Evolutionary conservation across 2,113 vertebrate species (phyloP).

Genomic region (Columba janthina): DNA sequence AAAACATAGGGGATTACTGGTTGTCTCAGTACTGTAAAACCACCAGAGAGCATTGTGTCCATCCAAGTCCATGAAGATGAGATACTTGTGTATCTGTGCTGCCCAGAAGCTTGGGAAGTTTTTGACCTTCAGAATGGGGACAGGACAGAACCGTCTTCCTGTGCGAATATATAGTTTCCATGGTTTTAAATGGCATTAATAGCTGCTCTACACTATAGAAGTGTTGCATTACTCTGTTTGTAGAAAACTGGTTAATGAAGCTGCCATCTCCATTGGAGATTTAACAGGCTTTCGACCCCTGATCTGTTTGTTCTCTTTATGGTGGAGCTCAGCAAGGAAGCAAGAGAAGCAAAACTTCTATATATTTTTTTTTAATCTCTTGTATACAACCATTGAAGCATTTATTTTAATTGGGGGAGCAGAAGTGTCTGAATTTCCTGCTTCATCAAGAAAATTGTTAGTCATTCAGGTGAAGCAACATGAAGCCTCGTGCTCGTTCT

Average conservation of each 20-base stretch:
- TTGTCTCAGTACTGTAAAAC: background rate
- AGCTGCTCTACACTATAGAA: background rate
- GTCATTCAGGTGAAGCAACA: background rate
- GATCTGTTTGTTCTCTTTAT: background rate
- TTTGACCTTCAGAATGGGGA: background rate
- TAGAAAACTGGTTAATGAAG: background rate
- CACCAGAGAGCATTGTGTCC: background rate
- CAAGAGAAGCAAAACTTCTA: background rate
- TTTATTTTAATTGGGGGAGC: background rate
- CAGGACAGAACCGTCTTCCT: background rate
- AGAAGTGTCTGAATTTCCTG: background rate
- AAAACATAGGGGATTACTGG: background rate
- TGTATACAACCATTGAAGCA: background rate
- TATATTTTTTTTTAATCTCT: too few species aligned
- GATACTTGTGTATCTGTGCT: background rate
- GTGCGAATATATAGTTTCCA: background rate
- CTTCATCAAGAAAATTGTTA: background rate
- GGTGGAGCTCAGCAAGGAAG: background rate
- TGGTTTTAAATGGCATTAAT: background rate
- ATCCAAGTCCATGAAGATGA: accelerated
- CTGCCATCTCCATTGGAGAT: background rate
- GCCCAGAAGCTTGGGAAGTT: background rate
- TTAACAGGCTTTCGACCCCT: background rate
- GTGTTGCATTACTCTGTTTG: background rate
- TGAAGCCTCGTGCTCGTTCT: background rate